Evolutionary conservation across 2,113 vertebrate species (phyloP), one percentile per base, ranked within the genome.

Genomic region (Galbula dea): DNA sequence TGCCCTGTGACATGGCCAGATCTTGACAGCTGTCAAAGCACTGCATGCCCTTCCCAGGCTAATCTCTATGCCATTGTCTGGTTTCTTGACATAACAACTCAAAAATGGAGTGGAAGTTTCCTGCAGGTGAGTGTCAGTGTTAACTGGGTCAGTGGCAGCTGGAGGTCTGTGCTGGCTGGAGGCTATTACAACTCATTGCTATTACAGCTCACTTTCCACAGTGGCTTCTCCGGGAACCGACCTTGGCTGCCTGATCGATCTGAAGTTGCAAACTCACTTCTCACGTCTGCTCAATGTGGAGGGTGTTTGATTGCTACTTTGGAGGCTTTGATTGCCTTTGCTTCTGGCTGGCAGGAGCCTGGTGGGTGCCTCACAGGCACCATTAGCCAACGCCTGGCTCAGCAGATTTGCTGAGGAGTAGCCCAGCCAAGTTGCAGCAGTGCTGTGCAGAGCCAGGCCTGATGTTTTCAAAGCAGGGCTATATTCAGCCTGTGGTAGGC

Each of bases 101-200:
- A 5, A 37, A 67, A 86, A 72, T 1, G 57, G 61, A 75, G 59
- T n/a, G 11, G 32, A 83, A 68, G 69, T 69, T 92, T 81, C 86
- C 91, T 71, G 76, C 80, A 86, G 84, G 57, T 1, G 5, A 88
- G 48, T 0, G 7, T 36, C 34, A 4, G 11, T 17, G 55, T 45
- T 93, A 96, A 89, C 18, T 93, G 92, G 96, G 96, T 94, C 96
- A 95, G 88, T 0, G 17, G 69, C 90, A 88, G 94, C 90, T 92
- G 95, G 94, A 68, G 86, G 48, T 51, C 92, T 2, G 5, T 45
- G n/a, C 77, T 2, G 5, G 58, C 91, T 92, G 73, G 61, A 83
- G 85, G 51, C 30, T 12, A 82, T 89, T 92, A 83, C 74, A 32
- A 41, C 86, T 76, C 22, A 66, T 71, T 91, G 52, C 80, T 86